phyloP scores from a whole-genome alignment of 2,113 vertebrate genomes.

The Microcebus griseorufus region DNA sequence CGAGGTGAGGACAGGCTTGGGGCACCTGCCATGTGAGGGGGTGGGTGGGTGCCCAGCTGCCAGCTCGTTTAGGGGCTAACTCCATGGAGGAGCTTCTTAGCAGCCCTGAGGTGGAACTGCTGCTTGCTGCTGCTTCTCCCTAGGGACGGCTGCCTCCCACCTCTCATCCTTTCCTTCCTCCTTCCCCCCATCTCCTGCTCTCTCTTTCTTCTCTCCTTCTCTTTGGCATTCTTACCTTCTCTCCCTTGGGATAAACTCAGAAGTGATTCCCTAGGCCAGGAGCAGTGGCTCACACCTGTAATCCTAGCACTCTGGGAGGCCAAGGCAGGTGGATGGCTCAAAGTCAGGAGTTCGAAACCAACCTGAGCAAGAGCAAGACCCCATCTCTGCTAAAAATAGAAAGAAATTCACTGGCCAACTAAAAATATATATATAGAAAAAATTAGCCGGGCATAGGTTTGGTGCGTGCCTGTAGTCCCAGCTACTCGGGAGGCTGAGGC shows the following conservation, averaged over 20 bases:
- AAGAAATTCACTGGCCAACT: no score
- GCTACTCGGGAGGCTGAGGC: no score
- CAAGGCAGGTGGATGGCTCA: no score
- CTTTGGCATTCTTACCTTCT: background rate
- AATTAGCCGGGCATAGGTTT: no score
- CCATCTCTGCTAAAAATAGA: no score
- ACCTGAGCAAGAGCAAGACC: no score
- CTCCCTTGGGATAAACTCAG: background rate
- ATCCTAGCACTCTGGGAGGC: no score
- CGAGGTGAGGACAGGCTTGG: fast-evolving
- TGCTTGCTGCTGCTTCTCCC: background rate
- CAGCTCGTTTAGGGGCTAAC: no score
- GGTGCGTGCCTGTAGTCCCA: no score
- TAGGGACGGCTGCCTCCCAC: background rate
- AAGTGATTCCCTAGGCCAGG: background rate
- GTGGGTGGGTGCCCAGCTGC: background rate
- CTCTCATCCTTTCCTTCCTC: background rate
- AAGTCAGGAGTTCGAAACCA: no score
- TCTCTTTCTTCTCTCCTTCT: background rate
- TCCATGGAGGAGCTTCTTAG: background rate
- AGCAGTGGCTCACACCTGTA: no score
- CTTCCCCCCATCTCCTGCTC: background rate
- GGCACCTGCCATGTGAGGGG: background rate
- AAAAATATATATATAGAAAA: no score
- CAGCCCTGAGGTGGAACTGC: background rate